Conservation (phyloP, 1,140 invertebrate species). For the Halotydeus destructor region DNA sequence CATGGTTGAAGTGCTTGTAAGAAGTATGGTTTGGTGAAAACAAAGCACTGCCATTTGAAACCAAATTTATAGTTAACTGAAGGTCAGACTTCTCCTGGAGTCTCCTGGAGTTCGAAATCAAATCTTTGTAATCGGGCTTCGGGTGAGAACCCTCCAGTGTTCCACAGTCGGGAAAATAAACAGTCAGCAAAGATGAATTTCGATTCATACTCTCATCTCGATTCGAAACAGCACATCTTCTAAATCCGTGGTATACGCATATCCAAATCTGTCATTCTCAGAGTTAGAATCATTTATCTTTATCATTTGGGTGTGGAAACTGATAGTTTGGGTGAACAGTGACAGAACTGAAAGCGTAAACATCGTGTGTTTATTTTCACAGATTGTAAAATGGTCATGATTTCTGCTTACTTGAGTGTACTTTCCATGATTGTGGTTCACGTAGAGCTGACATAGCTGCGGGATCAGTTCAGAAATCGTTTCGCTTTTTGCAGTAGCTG, state of each 20-base stretch:
- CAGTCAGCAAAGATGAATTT: not conserved
- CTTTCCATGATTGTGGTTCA: too few species aligned
- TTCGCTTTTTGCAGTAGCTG: too few species aligned
- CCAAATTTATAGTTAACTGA: constrained; percentile 66
- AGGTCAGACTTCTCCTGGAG: constrained; percentile 58
- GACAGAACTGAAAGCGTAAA: too few species aligned
- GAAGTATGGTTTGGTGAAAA: constrained; percentile 71
- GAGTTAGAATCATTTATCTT: too few species aligned
- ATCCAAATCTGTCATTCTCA: too few species aligned
- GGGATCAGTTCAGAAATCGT: too few species aligned
- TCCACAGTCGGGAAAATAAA: constrained; percentile 38
- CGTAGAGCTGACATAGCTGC: too few species aligned
- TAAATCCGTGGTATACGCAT: constrained; percentile 72
- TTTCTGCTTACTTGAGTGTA: too few species aligned
- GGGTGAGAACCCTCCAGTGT: constrained; percentile 75
- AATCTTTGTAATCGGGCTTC: constrained; percentile 63
- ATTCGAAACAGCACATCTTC: constrained; percentile 56
- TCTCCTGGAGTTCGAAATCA: constrained; percentile 64
- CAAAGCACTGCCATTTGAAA: constrained; percentile 54
- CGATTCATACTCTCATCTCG: constrained; percentile 57
- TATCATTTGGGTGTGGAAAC: too few species aligned
- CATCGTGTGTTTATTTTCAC: too few species aligned
- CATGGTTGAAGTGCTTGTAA: constrained; percentile 73
- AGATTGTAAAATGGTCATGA: too few species aligned
- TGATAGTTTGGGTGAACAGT: too few species aligned